Base-by-base conservation (phyloP, 2,797 vertebrate species). In the Arrhamphus sclerolepis region DNA sequence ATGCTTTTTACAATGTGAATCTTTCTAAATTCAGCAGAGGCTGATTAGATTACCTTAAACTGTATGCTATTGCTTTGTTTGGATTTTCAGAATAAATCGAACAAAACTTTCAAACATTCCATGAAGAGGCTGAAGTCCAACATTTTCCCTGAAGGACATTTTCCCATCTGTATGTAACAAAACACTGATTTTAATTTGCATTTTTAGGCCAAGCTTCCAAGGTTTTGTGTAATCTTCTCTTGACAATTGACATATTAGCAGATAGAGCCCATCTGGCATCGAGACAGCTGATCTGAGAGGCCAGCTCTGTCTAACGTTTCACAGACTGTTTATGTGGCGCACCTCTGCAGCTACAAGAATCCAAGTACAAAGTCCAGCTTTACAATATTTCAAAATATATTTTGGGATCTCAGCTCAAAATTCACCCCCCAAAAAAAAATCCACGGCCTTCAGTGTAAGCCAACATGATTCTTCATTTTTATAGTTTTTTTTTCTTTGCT, bases 271-370 rank as follows among this genome's bases (percentile, higher is more conserved):
- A 14, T 24, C 66, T 69, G 67, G 56, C 43, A 50, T 43, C 50
- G 42, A 52, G 61, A 72, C 22, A 40, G 31, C 51, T 28, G 17
- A 54, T 43, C 60, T 62, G 50, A 56, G 49, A 47, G 58, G 57
- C 46, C n/a, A n/a, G n/a, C n/a, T n/a, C n/a, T n/a, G n/a, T 52
- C 63, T 67, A 55, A 58, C 31, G 65, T 54, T 46, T 60, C 57
- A 76, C 62, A 43, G 56, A 8, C 13, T 72, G 59, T 68, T 69
- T 80, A 67, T 66, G 65, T 28, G 55, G 28, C 9, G n/a, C 19
- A 62, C 34, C 26, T 64, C 47, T n/a, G 34, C 29, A 51, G 51
- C 44, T 46, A 39, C 42, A 52, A 16, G 7, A 16, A 63, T 70
- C 51, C 51, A 67, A 18, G 62, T 19, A 60, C 17, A 52, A 72